Evolutionary conservation across 2,797 vertebrate genomes (phyloP), one percentile per base, ranked within the genome.

Genomic region (Crocodylus rhombifer): DNA sequence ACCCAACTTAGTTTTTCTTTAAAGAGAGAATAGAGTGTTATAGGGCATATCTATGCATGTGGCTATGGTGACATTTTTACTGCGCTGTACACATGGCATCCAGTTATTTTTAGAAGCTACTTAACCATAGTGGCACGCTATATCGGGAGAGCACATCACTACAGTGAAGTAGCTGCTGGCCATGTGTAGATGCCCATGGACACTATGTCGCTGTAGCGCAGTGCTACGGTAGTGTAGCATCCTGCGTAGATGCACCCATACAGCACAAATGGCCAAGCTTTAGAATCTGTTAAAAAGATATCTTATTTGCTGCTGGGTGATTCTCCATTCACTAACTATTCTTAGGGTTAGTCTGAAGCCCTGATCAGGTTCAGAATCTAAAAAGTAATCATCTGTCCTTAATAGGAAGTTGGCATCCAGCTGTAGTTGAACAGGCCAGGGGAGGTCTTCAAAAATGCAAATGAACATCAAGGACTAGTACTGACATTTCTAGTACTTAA

Each of bases 241-340:
- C 42, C 10, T 51, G 42, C 3, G 42, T 51, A 51, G 42, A 51
- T 51, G 42, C 42, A 51, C 42, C 10, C 42, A 51, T 51, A 74
- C 80, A 1, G 87, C 80, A 89, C 9, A 92, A 94, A 94, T 94
- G 91, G 86, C 93, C 93, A 86, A 93, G 87, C 90, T 60, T 80
- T 89, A 60, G 0, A 4, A 82, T 21, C 67, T 92, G 67, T 62
- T 95, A 81, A 89, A 94, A 89, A 25, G 14, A 3, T 89, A 81
- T 73, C 78, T 80, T 84, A 63, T 36, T 92, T 83, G 90, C 91
- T 94, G 84, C 91, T 88, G 88, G 87, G 79, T 84, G 84, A 89
- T 82, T 95, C 93, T 95, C 91, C 93, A 77, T 56, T 77, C 92
- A 33, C 64, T 96, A 96, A 96, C 95, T 95, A 92, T 42, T 58